phyloP scores from a whole-genome alignment of 2,113 vertebrate species.

The Antennarius striatus region DNA sequence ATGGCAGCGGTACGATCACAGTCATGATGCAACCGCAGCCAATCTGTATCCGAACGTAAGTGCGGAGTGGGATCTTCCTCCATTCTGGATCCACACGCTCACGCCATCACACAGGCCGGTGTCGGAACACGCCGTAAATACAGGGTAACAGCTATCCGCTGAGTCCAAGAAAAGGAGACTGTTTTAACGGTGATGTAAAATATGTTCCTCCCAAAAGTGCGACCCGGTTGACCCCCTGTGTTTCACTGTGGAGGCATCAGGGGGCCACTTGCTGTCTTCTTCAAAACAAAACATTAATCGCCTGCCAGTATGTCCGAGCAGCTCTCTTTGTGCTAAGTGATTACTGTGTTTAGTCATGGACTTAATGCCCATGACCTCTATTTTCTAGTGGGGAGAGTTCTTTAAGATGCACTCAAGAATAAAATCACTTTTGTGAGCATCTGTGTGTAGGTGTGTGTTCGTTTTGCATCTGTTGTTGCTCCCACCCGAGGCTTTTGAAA shows the following conservation, averaged over 20 bases:
- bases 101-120: slow-evolving; percentile 39
- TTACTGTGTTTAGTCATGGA: slow-evolving; percentile 65
- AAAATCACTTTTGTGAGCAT: slow-evolving; percentile 60
- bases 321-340: slow-evolving; percentile 56
- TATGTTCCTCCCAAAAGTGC: slow-evolving; percentile 49
- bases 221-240: slow-evolving; percentile 31
- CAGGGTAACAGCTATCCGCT: slow-evolving; percentile 39
- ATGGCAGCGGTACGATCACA: slow-evolving; percentile 3
- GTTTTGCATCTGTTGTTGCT: slow-evolving; percentile 30
- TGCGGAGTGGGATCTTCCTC: slow-evolving; percentile 25
- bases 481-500: slow-evolving; percentile 53
- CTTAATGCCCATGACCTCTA: slow-evolving; percentile 72
- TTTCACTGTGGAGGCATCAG: slow-evolving; percentile 54
- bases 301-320: slow-evolving; percentile 52
- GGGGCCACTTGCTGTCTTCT: slow-evolving; percentile 55
- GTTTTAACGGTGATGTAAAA: slow-evolving; percentile 12
- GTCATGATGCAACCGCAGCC: slow-evolving; percentile 21
- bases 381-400: slow-evolving; percentile 67
- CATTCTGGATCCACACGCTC: slow-evolving; percentile 1
- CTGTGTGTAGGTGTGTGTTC: slow-evolving; percentile 14
- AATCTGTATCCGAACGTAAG: slow-evolving; percentile 31
- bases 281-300: slow-evolving; percentile 66
- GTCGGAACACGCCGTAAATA: slow-evolving; percentile 30
- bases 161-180: slow-evolving; percentile 24
- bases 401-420: slow-evolving; percentile 72